A percentile compares a stretch with the other conserved stretches of the same genome.
These are phyloP conservation scores for Loripinus fragilis DNA, from an alignment of 2,888 invertebrate species.

Conservation along the genomic window DNA sequence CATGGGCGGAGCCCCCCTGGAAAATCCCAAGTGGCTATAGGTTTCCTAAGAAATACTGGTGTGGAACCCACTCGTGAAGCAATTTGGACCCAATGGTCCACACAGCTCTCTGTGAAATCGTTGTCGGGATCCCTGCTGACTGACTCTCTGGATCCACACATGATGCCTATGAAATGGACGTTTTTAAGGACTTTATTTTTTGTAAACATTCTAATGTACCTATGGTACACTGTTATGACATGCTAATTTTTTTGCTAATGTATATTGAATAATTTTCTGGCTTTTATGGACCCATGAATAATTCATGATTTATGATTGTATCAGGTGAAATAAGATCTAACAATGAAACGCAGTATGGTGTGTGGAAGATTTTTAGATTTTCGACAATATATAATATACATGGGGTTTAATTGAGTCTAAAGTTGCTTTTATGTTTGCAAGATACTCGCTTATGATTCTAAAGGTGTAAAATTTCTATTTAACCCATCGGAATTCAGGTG, in stretches of 20 bases:
- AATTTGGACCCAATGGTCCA: no score
- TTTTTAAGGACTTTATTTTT: no score
- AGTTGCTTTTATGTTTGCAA: conserved; percentile 8
- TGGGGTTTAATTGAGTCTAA: conserved; percentile 17
- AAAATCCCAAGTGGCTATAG: no score
- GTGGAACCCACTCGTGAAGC: no score
- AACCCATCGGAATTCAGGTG: background rate
- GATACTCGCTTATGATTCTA: background rate
- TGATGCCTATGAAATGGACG: no score
- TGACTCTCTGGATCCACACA: no score
- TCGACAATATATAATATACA: conserved; percentile 3
- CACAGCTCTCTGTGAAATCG: no score
- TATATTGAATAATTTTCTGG: conserved; percentile 22
- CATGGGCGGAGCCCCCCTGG: no score
- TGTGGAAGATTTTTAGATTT: conserved; percentile 9
- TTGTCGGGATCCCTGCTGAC: no score
- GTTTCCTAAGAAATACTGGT: no score
- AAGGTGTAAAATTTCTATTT: conserved; percentile 10
- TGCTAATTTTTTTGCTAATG: conserved; percentile 8
- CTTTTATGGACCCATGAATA: conserved; percentile 29
- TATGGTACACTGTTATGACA: background rate
- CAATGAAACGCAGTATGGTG: conserved; percentile 9
- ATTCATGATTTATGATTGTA: conserved; percentile 41
- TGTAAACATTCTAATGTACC: background rate
- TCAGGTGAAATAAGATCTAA: conserved; percentile 20